A percentile compares a stretch with the other conserved stretches of the same genome.
phyloP scores from a whole-genome alignment of 2,888 invertebrate species.

The Sylvicola fuscatus region DNA sequence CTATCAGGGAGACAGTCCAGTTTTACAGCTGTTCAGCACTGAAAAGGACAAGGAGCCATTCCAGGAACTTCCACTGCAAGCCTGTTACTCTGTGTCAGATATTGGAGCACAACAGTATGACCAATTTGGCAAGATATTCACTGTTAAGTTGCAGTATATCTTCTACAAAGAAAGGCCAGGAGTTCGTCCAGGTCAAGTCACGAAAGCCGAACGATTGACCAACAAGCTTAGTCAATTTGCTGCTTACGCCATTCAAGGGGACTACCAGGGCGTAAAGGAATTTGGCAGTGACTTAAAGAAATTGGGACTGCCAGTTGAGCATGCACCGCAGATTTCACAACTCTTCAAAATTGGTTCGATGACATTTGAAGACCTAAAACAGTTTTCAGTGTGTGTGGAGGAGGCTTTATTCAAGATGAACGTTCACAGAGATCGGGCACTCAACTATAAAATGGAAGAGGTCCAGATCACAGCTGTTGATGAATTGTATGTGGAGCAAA shows the following conservation, averaged over 20 bases:
- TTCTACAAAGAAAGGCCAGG: constrained; percentile 97
- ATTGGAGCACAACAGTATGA: constrained; percentile 95
- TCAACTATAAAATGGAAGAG: constrained; percentile 90
- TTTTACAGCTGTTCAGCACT: constrained; percentile 67
- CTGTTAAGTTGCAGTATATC: constrained; percentile 84
- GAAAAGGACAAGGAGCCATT: constrained; percentile 77
- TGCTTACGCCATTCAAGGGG: constrained; percentile 81
- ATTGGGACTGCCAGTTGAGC: constrained; percentile 87
- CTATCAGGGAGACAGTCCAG: constrained; percentile 59
- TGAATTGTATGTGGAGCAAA: constrained; percentile 78
- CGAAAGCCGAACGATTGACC: constrained; percentile 79
- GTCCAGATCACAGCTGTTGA: constrained; percentile 88
- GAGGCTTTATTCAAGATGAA: constrained; percentile 74
- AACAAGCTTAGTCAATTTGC: constrained; percentile 86
- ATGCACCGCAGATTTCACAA: constrained; percentile 91
- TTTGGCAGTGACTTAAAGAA: constrained; percentile 85
- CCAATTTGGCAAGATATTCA: constrained; percentile 98
- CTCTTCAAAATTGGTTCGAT: constrained; percentile 89
- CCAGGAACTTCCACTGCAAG: constrained; percentile 84
- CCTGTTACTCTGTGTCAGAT: constrained; percentile 89
- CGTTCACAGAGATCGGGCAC: constrained; percentile 71
- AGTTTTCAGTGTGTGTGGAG: constrained; percentile 79
- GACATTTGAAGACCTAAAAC: constrained; percentile 72
- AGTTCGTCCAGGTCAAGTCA: constrained; percentile 83
- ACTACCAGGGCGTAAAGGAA: constrained; percentile 83